Percentiles rank a stretch among this genome's conserved stretches.
phyloP scores from a whole-genome alignment of 2,888 invertebrate genomes.

The Incurvaria masculella region DNA sequence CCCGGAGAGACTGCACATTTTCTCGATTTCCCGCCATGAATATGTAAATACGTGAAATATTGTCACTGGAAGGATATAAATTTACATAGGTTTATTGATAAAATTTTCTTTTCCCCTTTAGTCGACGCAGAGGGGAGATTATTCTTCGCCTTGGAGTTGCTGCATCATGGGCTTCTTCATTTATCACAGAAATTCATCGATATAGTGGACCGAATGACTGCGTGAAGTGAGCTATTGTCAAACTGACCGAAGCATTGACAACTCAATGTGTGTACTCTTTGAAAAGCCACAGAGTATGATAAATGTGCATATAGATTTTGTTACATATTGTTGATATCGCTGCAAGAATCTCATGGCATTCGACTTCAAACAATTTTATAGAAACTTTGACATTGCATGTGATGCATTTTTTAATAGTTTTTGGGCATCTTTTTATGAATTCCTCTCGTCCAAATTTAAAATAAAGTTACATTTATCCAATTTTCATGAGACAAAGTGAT shows the following conservation, averaged over 20 bases:
- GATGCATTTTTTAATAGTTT: no score
- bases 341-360: no score
- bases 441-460: no score
- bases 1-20: neutral
- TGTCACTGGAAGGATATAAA: neutral
- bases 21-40: neutral
- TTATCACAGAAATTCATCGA: neutral
- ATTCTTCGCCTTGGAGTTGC: neutral
- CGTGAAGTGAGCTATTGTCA: neutral
- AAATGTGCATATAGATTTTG: no score
- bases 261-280: no score
- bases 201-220: neutral
- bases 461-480: no score
- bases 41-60: conserved; percentile 2
- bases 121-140: neutral
- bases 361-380: no score
- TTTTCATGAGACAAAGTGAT: no score
- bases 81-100: conserved; percentile 2
- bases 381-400: no score
- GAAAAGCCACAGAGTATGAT: no score
- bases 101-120: neutral
- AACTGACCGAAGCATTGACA: neutral
- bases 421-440: no score
- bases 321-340: no score
- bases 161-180: neutral